These are phyloP conservation scores for Hestina assimilis DNA, from an alignment of 1,140 invertebrate genomes.

Conservation along the genomic window DNA sequence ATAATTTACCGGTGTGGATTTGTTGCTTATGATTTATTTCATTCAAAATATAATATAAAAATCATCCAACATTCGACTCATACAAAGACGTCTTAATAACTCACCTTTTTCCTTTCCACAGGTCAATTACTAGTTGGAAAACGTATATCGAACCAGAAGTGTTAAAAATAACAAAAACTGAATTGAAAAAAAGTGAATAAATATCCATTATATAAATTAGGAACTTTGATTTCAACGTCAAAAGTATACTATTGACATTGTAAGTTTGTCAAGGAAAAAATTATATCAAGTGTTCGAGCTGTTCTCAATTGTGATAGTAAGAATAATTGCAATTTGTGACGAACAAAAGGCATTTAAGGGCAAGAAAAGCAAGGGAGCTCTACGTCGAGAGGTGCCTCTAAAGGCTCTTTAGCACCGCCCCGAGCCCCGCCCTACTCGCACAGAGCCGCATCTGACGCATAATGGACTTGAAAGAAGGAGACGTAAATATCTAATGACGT, in stretches of 20 bases:
- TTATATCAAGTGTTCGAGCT: slow-evolving; percentile 1
- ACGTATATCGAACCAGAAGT: too few species aligned
- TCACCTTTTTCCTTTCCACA: too few species aligned
- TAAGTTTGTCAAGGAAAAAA: neutral
- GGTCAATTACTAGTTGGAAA: too few species aligned
- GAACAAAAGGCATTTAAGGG: slow-evolving; percentile 39
- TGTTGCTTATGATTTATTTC: too few species aligned
- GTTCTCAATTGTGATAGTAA: slow-evolving; percentile 23
- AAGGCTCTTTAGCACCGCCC: slow-evolving; percentile 42
- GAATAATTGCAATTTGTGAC: slow-evolving; percentile 37
- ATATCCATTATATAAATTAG: too few species aligned
- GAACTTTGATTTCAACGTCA: too few species aligned
- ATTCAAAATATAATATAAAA: too few species aligned
- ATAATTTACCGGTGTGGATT: too few species aligned
- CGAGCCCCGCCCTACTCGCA: slow-evolving; percentile 37
- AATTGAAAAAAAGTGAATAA: too few species aligned
- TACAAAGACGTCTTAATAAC: too few species aligned
- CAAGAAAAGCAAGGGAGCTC: slow-evolving; percentile 36
- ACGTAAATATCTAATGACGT: slow-evolving; percentile 8
- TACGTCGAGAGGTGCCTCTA: slow-evolving; percentile 32
- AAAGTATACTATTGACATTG: neutral
- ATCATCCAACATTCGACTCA: too few species aligned
- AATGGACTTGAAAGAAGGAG: slow-evolving; percentile 25
- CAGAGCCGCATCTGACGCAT: slow-evolving; percentile 19
- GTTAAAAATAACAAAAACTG: too few species aligned